phyloP scores from a whole-genome alignment of 2,888 invertebrate species.

The Hydraecia micacea region DNA sequence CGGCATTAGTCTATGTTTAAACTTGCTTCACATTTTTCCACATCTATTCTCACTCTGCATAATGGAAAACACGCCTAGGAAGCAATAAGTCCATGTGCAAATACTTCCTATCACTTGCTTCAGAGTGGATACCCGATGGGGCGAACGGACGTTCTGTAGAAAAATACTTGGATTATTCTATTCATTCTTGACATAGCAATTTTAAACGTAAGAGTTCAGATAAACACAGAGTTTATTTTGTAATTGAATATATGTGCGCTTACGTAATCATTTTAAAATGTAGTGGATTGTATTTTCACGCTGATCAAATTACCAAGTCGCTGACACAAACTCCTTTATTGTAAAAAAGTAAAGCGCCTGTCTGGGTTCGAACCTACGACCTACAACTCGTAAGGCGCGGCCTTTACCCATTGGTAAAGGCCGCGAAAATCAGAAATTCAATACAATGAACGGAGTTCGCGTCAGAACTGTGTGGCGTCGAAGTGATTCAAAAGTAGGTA shows the following conservation, averaged over 20 bases:
- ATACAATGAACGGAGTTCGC: too few relatives aligned
- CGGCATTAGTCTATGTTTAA: conserved; percentile 51
- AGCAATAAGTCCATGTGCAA: conserved; percentile 57
- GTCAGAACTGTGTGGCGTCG: too few relatives aligned
- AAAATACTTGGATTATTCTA: conserved; percentile 17
- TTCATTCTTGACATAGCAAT: conserved; percentile 3
- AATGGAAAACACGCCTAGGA: conserved; percentile 46
- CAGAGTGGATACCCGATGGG: conserved; percentile 44
- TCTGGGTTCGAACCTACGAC: too few relatives aligned
- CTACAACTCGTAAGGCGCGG: too few relatives aligned
- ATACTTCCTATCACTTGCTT: conserved; percentile 47
- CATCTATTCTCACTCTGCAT: conserved; percentile 53
- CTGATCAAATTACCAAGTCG: neutral
- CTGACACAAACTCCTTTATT: neutral
- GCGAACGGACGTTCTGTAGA: conserved; percentile 30
- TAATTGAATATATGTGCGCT: neutral
- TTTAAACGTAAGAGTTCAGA: neutral
- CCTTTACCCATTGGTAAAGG: too few relatives aligned
- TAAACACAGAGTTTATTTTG: neutral
- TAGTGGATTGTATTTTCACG: neutral
- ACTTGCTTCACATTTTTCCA: conserved; percentile 42
- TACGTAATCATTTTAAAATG: neutral
- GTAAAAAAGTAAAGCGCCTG: too few relatives aligned
- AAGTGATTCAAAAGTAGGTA: too few relatives aligned
- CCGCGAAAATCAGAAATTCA: too few relatives aligned